Evolutionary conservation across 2,113 vertebrate genomes (phyloP).

Genomic region (Myotis davidii): DNA sequence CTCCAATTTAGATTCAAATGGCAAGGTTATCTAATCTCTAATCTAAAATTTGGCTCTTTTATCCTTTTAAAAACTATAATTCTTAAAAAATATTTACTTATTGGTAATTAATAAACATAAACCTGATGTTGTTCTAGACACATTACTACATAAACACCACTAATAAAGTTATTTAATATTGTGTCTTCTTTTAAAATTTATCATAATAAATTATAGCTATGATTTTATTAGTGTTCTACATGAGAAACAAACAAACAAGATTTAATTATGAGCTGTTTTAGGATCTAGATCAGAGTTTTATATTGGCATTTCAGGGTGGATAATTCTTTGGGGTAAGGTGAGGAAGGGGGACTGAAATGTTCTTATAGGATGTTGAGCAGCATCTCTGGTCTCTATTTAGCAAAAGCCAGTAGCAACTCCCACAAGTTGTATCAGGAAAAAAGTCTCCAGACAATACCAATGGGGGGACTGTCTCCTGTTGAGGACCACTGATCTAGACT

Average conservation of each 20-base stretch:
- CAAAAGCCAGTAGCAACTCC: background rate
- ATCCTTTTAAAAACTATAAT: background rate
- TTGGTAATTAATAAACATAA: slow-evolving; percentile 24
- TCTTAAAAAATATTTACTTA: slow-evolving; percentile 19
- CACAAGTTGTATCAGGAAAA: background rate
- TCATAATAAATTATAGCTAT: background rate
- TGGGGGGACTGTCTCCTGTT: background rate
- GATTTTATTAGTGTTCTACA: background rate
- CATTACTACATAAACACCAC: background rate
- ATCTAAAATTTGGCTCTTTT: slow-evolving; percentile 6
- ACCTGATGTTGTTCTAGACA: background rate
- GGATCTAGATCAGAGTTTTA: background rate
- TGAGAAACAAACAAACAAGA: background rate
- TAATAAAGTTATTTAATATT: background rate
- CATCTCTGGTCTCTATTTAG: too few relatives aligned
- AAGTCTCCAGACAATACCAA: background rate
- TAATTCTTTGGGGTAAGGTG: background rate
- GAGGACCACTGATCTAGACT: background rate
- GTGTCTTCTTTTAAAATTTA: background rate
- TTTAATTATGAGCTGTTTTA: background rate
- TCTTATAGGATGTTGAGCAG: background rate
- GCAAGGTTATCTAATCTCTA: background rate
- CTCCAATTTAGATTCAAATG: slow-evolving; percentile 58
- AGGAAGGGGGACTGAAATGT: background rate
- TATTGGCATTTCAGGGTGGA: background rate